Evolutionary conservation across 2,888 invertebrate genomes (phyloP).

Genomic region (Aquatica leii): DNA sequence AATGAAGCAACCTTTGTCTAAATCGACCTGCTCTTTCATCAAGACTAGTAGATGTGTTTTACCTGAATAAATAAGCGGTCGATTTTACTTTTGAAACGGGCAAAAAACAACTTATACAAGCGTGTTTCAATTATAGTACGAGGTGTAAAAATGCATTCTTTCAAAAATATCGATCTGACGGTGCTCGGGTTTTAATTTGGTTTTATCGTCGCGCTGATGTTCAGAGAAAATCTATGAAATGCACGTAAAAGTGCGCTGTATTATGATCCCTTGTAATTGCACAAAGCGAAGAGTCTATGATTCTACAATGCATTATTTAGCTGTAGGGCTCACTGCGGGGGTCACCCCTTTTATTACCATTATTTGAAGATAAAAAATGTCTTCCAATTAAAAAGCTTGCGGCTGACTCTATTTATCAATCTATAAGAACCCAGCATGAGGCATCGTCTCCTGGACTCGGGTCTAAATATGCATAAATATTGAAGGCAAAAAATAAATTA

Average conservation of each 20-base stretch:
- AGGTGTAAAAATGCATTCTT: slow-evolving; percentile 52
- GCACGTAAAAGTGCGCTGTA: neutral
- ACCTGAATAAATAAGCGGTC: slow-evolving; percentile 17
- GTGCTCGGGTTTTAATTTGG: slow-evolving; percentile 14
- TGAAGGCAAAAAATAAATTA: slow-evolving; percentile 54
- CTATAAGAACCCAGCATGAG: slow-evolving; percentile 59
- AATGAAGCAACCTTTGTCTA: slow-evolving; percentile 45
- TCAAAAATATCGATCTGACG: slow-evolving; percentile 37
- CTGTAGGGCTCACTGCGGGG: slow-evolving; percentile 50
- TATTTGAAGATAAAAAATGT: slow-evolving; percentile 61
- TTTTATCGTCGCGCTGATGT: neutral
- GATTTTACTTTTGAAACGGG: slow-evolving; percentile 17
- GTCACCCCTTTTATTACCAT: slow-evolving; percentile 59
- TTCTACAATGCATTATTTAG: slow-evolving; percentile 50
- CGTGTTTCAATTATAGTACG: slow-evolving; percentile 54
- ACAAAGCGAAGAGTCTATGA: slow-evolving; percentile 36
- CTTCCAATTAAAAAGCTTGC: slow-evolving; percentile 62
- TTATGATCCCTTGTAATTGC: slow-evolving; percentile 23
- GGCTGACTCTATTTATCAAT: slow-evolving; percentile 61
- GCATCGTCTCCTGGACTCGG: slow-evolving; percentile 53
- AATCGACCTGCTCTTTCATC: slow-evolving; percentile 32
- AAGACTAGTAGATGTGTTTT: slow-evolving; percentile 10
- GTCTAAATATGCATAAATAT: slow-evolving; percentile 56
- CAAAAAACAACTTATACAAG: slow-evolving; percentile 53
- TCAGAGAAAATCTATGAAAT: neutral